Evolutionary conservation across 2,113 vertebrate genomes (phyloP).

Genomic region (Naja naja): DNA sequence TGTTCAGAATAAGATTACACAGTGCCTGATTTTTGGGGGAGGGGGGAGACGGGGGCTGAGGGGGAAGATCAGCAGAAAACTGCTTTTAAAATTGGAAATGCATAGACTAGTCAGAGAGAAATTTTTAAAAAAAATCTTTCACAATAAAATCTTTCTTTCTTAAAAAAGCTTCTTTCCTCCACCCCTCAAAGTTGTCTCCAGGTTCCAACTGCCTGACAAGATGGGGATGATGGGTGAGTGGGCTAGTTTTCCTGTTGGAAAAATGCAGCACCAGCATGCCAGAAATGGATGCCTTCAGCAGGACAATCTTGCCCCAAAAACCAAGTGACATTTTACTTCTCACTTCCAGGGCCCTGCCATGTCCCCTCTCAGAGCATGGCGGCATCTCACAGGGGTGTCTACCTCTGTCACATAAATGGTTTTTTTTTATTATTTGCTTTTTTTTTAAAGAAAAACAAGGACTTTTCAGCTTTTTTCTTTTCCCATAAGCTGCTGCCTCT

Average conservation of each 20-base stretch:
- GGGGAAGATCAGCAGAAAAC: constrained; percentile 43
- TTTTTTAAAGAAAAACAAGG: not conserved
- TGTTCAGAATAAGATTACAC: constrained; percentile 40
- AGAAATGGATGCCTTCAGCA: not conserved
- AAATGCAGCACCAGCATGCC: not conserved
- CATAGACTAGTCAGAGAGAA: constrained; percentile 63
- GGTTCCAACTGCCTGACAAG: not conserved
- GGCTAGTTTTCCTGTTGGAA: not conserved
- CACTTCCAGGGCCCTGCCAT: not conserved
- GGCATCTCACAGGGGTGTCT: constrained; percentile 8
- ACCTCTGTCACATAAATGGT: not conserved
- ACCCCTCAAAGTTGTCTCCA: fast-evolving
- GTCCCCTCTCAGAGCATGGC: not conserved
- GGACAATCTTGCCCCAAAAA: not conserved
- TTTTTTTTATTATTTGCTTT: not conserved
- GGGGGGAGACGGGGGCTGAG: not conserved
- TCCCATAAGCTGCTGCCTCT: not conserved
- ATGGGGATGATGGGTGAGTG: not conserved
- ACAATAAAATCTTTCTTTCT: not conserved
- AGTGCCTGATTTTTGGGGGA: constrained; percentile 7
- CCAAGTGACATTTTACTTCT: constrained; percentile 52
- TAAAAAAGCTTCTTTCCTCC: not conserved
- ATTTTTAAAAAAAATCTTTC: constrained; percentile 16
- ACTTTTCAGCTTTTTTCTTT: not conserved
- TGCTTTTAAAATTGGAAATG: constrained; percentile 54